phyloP scores from a whole-genome alignment of 2,888 invertebrate genomes.

The Autographa gamma region DNA sequence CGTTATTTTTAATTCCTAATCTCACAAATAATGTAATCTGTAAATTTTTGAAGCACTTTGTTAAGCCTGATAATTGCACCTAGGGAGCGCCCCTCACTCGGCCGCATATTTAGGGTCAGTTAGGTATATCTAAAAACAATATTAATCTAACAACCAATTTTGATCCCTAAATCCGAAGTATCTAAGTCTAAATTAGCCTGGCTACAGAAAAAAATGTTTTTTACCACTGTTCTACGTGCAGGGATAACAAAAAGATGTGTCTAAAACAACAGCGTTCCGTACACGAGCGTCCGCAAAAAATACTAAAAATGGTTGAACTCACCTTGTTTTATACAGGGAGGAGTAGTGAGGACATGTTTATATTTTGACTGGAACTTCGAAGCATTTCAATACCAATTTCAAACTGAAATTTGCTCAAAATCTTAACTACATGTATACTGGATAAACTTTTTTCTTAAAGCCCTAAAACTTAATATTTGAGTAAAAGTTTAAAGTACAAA shows the following conservation, averaged over 20 bases:
- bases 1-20: no score
- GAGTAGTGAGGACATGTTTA: constrained; percentile 22
- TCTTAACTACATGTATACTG: background rate
- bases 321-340: constrained; percentile 15
- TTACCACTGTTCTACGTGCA: constrained; percentile 26
- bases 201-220: constrained; percentile 43
- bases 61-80: background rate
- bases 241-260: constrained; percentile 56
- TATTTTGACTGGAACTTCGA: constrained; percentile 12
- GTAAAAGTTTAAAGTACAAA: background rate
- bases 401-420: background rate
- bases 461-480: background rate
- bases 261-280: constrained; percentile 46
- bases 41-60: no score
- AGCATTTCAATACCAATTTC: background rate
- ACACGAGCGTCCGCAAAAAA: constrained; percentile 41
- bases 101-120: background rate
- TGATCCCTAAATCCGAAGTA: constrained; percentile 2
- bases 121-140: background rate
- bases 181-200: constrained; percentile 14
- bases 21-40: no score
- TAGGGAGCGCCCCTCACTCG: background rate
- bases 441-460: background rate
- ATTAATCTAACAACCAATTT: background rate
- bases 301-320: constrained; percentile 43